A percentile compares a stretch with the other conserved stretches of the same genome.
Conservation (phyloP, 2,888 invertebrate genomes). For the Leptarthrus brevirostris region DNA sequence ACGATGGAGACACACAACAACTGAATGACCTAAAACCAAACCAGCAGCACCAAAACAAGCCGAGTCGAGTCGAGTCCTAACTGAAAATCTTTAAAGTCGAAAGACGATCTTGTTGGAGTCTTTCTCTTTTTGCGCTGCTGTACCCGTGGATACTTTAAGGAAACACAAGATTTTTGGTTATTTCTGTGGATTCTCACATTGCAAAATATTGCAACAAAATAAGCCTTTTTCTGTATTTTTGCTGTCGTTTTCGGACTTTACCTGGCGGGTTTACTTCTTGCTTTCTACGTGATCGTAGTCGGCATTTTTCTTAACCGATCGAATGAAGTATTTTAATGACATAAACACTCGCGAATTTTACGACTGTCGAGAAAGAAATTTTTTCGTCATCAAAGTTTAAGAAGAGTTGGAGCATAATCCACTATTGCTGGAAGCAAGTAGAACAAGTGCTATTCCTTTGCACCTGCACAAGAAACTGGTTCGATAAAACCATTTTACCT, state of each 20-base stretch:
- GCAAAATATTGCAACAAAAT: constrained; percentile 38
- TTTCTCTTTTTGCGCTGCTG: constrained; percentile 12
- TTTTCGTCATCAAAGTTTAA: background rate
- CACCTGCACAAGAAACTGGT: background rate
- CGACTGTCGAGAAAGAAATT: background rate
- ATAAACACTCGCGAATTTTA: constrained; percentile 33
- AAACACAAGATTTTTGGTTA: constrained; percentile 38
- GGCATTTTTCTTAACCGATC: constrained; percentile 25
- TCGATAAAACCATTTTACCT: too few species aligned
- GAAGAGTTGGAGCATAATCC: too few species aligned
- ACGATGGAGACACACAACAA: constrained; percentile 39
- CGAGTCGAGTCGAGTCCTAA: background rate
- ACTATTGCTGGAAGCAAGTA: too few species aligned
- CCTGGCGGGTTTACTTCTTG: background rate
- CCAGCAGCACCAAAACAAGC: constrained; percentile 45
- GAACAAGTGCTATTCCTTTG: too few species aligned
- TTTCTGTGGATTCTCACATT: constrained; percentile 42
- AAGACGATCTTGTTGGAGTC: constrained; percentile 32
- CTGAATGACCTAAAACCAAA: constrained; percentile 47
- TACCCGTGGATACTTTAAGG: constrained; percentile 18
- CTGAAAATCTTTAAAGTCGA: background rate
- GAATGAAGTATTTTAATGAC: constrained; percentile 44
- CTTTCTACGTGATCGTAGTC: background rate
- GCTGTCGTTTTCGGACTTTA: background rate
- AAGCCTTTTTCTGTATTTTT: background rate